Evolutionary conservation across 1,140 invertebrate genomes (phyloP), one percentile per base, ranked within the genome.

Genomic region (Pollicipes pollicipes): DNA sequence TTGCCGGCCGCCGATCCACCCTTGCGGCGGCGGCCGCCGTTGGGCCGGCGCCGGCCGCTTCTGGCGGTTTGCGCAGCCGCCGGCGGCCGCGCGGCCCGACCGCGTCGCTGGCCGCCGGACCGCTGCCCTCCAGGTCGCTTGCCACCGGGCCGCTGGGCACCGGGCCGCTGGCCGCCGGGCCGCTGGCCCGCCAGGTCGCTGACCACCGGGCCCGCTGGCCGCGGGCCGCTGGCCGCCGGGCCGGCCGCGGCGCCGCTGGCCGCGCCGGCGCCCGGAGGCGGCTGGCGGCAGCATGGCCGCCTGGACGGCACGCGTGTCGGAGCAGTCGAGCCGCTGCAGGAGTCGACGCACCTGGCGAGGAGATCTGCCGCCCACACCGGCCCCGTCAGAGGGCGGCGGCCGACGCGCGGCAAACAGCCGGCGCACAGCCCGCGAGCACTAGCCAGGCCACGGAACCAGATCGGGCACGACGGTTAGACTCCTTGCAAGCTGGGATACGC

Each of bases 11-110:
- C n/a, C n/a, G n/a, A n/a, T n/a, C n/a, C n/a, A n/a, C n/a, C n/a
- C n/a, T n/a, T n/a, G n/a, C n/a, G n/a, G n/a, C 75, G 28, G 72
- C 76, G 8, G 72, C 76, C 70, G 76, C 35, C 35, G 35, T 16
- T 16, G 32, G 66, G 70, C 24, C 70, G 32, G 17, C 70, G 70
- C 3, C 70, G 66, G 3, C n/a, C 70, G 66, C 16, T 27, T 0
- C 29, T 68, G 29, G 6, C 28, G 32, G 58, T n/a, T 68, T 31
- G 16, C 45, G 29, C 70, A 35, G 70, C 28, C 69, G 13, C 35
- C 70, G 13, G n/a, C 70, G 31, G 35, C 35, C 35, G 10, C 70
- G 17, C 13, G 32, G 32, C 27, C 70, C 32, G n/a, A n/a, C 37
- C 27, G 1, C 66, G 66, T 32, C 68, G 35, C 4, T 37, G 70